Percentiles rank a stretch among this genome's conserved stretches.
Evolutionary conservation across 2,113 vertebrate genomes (phyloP).

Genomic region (Cricetomys ansorgei): DNA sequence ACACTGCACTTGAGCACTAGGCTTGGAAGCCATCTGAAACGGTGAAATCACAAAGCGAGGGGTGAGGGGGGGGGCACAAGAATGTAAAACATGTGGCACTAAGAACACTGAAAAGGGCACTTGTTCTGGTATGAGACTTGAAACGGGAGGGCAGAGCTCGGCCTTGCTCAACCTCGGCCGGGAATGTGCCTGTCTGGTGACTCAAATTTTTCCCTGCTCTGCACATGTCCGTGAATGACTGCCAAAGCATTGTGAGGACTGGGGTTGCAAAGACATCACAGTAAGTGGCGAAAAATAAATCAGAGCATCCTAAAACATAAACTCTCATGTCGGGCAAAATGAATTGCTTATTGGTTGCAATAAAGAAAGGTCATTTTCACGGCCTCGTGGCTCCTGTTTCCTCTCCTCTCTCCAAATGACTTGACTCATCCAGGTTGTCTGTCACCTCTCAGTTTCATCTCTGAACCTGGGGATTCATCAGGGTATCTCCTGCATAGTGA

Average conservation of each 20-base stretch:
- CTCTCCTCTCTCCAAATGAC: not conserved
- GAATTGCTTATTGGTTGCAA: not conserved
- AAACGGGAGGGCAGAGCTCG: not conserved
- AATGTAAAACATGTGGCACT: not conserved
- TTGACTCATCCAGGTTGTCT: not conserved
- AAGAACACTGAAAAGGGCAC: not conserved
- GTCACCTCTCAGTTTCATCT: not conserved
- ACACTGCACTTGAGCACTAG: not conserved
- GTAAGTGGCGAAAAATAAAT: not conserved
- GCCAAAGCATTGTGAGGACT: not conserved
- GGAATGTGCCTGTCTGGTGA: not conserved
- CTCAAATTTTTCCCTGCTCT: not conserved
- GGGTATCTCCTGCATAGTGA: not conserved
- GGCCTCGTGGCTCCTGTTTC: not conserved
- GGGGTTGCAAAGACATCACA: not conserved
- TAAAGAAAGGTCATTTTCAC: not conserved
- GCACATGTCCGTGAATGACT: not conserved
- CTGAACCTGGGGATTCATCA: not conserved
- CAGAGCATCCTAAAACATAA: not conserved
- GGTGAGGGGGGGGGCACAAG: not conserved
- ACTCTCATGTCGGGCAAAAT: not conserved
- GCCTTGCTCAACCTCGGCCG: slow-evolving; percentile 7
- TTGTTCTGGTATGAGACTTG: not conserved
- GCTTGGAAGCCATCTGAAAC: not conserved
- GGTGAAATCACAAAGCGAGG: not conserved